phyloP scores from a whole-genome alignment of 2,888 invertebrate genomes.

The Clunio marinus region DNA sequence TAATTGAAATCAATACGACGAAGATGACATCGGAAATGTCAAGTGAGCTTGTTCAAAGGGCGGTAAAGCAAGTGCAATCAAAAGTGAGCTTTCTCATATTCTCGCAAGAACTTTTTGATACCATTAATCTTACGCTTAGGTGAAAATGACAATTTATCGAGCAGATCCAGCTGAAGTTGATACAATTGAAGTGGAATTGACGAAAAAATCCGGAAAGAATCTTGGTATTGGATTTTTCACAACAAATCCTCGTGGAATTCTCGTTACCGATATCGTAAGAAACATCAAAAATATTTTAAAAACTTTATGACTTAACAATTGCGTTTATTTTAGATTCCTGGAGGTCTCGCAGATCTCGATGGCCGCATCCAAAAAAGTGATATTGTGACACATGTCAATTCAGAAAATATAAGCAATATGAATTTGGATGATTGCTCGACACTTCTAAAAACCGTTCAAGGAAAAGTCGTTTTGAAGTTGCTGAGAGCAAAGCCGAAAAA shows the following conservation, averaged over 20 bases:
- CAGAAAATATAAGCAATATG: conserved; percentile 70
- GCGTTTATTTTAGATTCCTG: conserved; percentile 63
- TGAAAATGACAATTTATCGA: conserved; percentile 78
- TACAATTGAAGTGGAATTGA: conserved; percentile 75
- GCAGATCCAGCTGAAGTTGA: conserved; percentile 71
- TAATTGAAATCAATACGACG: conserved; percentile 83
- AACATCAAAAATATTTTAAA: conserved; percentile 1
- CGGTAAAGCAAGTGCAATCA: conserved; percentile 33
- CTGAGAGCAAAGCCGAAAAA: conserved; percentile 69
- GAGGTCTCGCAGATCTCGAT: conserved; percentile 82
- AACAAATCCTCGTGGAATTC: conserved; percentile 75
- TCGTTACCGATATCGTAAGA: conserved; percentile 88
- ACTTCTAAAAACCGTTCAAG: conserved; percentile 80
- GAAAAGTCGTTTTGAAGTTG: conserved; percentile 77
- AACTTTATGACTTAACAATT: conserved; percentile 12
- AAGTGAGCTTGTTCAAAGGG: conserved; percentile 54
- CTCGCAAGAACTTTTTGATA: neutral
- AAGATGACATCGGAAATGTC: conserved; percentile 80
- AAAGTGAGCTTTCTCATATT: conserved; percentile 7
- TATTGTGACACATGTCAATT: conserved; percentile 82
- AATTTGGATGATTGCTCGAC: conserved; percentile 83
- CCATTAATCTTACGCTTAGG: conserved; percentile 53
- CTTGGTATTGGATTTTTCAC: conserved; percentile 83
- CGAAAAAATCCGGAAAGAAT: conserved; percentile 83
- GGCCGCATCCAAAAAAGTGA: conserved; percentile 90